phyloP scores from a whole-genome alignment of 2,113 vertebrate genomes.

The Callaeas wilsoni region DNA sequence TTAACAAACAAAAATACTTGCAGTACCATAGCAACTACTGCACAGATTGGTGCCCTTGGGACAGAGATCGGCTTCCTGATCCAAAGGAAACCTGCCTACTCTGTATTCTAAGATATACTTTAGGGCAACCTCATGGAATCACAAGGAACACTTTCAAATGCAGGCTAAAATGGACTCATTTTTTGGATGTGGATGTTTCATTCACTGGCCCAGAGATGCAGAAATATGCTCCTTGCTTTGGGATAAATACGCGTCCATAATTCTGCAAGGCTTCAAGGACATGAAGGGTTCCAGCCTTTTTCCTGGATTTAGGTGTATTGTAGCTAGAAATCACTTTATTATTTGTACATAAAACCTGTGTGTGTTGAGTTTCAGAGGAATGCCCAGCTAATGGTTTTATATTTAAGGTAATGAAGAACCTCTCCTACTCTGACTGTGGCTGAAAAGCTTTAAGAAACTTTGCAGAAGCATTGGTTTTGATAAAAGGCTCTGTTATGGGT shows the following conservation, averaged over 20 bases:
- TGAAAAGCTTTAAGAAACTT: background rate
- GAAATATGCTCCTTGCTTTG: background rate
- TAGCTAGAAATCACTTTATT: background rate
- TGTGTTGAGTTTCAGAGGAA: background rate
- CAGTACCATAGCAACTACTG: constrained; percentile 63
- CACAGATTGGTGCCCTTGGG: background rate
- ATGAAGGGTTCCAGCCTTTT: background rate
- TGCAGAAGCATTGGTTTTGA: background rate
- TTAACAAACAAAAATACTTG: constrained; percentile 64
- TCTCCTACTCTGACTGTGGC: background rate
- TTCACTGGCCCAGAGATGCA: background rate
- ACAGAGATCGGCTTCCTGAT: background rate
- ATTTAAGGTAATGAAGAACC: background rate
- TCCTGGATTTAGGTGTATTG: background rate
- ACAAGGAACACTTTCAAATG: background rate
- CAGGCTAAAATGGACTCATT: background rate
- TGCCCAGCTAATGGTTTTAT: background rate
- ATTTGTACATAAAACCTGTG: background rate
- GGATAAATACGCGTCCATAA: background rate
- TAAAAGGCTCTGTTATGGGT: background rate
- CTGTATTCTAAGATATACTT: background rate
- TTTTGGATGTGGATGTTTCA: background rate
- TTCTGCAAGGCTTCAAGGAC: background rate
- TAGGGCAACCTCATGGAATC: background rate
- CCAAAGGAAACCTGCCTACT: constrained; percentile 32